Conservation (phyloP, 2,113 vertebrate species). For the Callithrix jacchus region DNA sequence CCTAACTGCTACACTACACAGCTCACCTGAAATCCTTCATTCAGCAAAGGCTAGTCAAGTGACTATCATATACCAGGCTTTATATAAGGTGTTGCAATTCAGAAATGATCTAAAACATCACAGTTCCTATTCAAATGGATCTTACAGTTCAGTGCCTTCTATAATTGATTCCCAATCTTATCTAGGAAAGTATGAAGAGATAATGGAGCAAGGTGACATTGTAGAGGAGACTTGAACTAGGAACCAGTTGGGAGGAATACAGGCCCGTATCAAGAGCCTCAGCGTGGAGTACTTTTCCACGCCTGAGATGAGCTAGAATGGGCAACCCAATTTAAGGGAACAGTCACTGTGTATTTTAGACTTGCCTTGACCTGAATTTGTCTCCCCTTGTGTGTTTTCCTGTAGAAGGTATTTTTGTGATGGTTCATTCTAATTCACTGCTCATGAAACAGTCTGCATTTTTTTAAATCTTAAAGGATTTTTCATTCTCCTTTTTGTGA, state of each 20-base stretch:
- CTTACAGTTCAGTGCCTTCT: not conserved
- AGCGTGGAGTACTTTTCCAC: not conserved
- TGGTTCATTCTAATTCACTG: constrained; percentile 40
- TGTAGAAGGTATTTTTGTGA: constrained; percentile 28
- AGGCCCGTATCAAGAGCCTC: not conserved
- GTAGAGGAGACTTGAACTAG: not conserved
- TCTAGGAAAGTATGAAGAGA: not conserved
- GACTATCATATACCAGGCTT: not conserved
- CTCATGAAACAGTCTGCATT: not conserved
- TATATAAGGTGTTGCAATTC: not conserved
- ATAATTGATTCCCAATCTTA: not conserved
- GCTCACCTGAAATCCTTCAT: not conserved
- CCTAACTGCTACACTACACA: not conserved
- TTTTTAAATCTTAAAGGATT: not conserved
- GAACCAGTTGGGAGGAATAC: not conserved
- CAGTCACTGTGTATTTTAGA: constrained; percentile 19
- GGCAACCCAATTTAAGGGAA: not conserved
- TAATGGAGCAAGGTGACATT: not conserved
- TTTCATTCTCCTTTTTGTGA: not conserved
- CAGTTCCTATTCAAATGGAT: not conserved
- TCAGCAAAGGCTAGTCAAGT: not conserved
- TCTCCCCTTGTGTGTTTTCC: constrained; percentile 17
- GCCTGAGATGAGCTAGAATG: not conserved
- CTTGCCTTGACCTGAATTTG: constrained; percentile 40
- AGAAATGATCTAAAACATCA: not conserved